phyloP scores from a whole-genome alignment of 2,797 vertebrate species.

The Spea hammondii region DNA sequence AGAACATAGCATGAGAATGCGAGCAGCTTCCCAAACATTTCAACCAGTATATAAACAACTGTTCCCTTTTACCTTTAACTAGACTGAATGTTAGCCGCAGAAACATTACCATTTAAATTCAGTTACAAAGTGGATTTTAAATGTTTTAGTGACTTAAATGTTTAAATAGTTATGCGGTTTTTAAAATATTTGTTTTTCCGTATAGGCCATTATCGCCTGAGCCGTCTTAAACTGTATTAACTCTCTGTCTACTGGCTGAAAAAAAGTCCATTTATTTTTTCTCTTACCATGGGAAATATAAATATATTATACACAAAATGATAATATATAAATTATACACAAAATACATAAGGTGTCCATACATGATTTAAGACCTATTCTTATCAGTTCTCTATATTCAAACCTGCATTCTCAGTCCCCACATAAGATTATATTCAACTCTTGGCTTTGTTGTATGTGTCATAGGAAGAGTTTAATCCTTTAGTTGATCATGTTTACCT shows the following conservation, averaged over 20 bases:
- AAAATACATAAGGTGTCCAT: no score
- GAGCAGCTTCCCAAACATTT: constrained; percentile 74
- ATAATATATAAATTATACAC: no score
- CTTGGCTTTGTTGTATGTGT: no score
- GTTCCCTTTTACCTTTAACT: constrained; percentile 70
- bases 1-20: constrained; percentile 72
- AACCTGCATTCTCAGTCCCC: no score
- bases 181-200: constrained; percentile 62
- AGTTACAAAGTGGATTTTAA: constrained; percentile 63
- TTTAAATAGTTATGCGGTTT: constrained; percentile 62
- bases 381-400: no score
- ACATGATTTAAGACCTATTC: no score
- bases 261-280: neutral
- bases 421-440: no score
- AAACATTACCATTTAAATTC: constrained; percentile 60
- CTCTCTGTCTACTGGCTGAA: constrained; percentile 1
- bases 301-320: no score
- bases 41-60: constrained; percentile 72
- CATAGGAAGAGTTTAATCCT: no score
- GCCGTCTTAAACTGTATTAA: constrained; percentile 13
- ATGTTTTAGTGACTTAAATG: constrained; percentile 65
- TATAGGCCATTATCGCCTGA: constrained; percentile 53
- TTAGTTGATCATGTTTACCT: no score
- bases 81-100: constrained; percentile 61
- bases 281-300: no score